Evolutionary conservation across 2,888 invertebrate genomes (phyloP).

Genomic region (Quadroppia sp.): DNA sequence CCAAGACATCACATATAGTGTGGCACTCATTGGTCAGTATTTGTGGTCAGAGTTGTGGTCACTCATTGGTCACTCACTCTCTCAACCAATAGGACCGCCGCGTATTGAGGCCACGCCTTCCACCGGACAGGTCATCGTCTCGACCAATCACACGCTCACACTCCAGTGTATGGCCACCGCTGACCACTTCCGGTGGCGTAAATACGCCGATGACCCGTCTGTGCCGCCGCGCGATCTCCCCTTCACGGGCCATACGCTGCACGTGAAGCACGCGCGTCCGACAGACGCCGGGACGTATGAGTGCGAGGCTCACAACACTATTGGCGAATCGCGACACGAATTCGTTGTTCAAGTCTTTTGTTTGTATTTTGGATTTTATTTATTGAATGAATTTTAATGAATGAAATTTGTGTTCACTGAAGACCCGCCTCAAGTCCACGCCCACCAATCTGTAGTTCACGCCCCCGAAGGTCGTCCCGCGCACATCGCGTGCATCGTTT

Average conservation of each 20-base stretch:
- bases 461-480: conserved; percentile 27
- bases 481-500: conserved; percentile 9
- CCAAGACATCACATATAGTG: neutral
- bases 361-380: neutral
- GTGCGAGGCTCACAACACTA: neutral
- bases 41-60: no score
- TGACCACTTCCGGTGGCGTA: no score
- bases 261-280: neutral
- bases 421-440: neutral
- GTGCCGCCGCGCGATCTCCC: no score
- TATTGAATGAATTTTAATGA: no score
- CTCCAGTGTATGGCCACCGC: no score
- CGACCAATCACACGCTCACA: no score
- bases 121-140: no score
- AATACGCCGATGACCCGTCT: no score
- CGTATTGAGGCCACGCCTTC: no score
- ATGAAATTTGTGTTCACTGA: no score
- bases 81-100: no score
- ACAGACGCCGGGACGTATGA: neutral
- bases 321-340: neutral
- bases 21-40: neutral
- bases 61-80: no score
- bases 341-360: conserved; percentile 19
- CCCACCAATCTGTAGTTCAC: conserved; percentile 4
- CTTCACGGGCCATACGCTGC: neutral